Percentiles rank a stretch among this genome's conserved stretches.
These are phyloP conservation scores for Empis stercorea DNA, from an alignment of 2,888 invertebrate genomes.

Conservation along the genomic window DNA sequence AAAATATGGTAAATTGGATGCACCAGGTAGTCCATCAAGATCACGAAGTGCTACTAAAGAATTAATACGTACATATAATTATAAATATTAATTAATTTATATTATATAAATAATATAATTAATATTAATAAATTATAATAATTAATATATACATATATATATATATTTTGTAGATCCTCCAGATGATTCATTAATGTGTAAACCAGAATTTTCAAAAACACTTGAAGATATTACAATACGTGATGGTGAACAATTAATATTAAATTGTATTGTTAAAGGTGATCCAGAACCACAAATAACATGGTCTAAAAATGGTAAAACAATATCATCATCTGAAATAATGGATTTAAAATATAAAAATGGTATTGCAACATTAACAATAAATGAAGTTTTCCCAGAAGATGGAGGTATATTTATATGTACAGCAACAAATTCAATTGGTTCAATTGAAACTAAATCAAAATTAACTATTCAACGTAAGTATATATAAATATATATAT, in stretches of 20 bases:
- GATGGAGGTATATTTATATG: constrained; percentile 86
- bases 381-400: constrained; percentile 89
- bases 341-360: constrained; percentile 87
- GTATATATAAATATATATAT: constrained; percentile 22
- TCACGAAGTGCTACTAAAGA: constrained; percentile 86
- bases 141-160: not conserved
- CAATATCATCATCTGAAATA: constrained; percentile 61
- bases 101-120: too few relatives aligned
- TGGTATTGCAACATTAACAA: constrained; percentile 73
- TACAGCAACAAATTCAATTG: constrained; percentile 83
- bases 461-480: constrained; percentile 72
- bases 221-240: constrained; percentile 61
- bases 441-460: constrained; percentile 72
- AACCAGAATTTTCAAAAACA: constrained; percentile 70
- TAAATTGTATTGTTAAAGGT: constrained; percentile 74
- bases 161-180: constrained; percentile 54
- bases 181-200: constrained; percentile 74
- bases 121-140: not conserved
- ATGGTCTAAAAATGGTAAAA: constrained; percentile 81
- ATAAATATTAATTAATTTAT: too few relatives aligned
- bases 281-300: constrained; percentile 87
- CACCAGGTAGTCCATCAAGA: constrained; percentile 71
- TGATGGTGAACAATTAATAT: constrained; percentile 76
- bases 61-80: constrained; percentile 52
- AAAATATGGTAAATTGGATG: constrained; percentile 53